A percentile compares a stretch with the other conserved stretches of the same genome.
Conservation (phyloP, 1,140 invertebrate genomes). For the Hypothenemus hampei region DNA sequence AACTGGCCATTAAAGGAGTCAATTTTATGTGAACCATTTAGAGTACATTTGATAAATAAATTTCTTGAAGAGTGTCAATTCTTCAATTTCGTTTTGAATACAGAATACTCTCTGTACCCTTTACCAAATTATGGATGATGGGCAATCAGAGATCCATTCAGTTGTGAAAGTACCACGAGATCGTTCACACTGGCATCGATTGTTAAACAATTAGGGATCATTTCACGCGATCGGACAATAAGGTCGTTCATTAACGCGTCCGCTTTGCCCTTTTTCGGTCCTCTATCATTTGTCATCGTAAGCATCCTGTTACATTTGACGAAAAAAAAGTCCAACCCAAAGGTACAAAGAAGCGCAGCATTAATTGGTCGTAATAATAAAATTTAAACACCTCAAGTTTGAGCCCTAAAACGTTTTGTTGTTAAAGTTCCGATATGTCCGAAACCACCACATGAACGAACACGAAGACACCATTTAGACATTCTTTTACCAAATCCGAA, state of each 20-base stretch:
- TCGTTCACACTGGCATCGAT: slow-evolving; percentile 33
- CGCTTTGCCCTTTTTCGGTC: slow-evolving; percentile 23
- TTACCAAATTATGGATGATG: no score
- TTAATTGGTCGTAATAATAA: slow-evolving; percentile 24
- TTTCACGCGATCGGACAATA: slow-evolving; percentile 42
- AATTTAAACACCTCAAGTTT: slow-evolving; percentile 22
- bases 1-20: slow-evolving; percentile 30
- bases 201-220: slow-evolving; percentile 43
- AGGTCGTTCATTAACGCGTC: slow-evolving; percentile 41
- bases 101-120: no score
- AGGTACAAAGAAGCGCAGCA: slow-evolving; percentile 15
- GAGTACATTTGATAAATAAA: no score
- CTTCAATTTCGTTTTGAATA: no score
- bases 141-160: slow-evolving; percentile 38
- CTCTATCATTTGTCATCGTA: neutral
- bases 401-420: slow-evolving; percentile 16
- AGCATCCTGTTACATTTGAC: neutral
- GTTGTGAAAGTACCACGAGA: slow-evolving; percentile 34
- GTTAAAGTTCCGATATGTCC: slow-evolving; percentile 22
- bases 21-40: slow-evolving; percentile 29
- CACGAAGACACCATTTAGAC: slow-evolving; percentile 12
- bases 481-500: slow-evolving; percentile 26
- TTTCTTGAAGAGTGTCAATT: no score
- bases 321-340: neutral
- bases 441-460: slow-evolving; percentile 9